Percentiles rank a stretch among this genome's conserved stretches.
phyloP scores from a whole-genome alignment of 2,888 invertebrate genomes.

The Branchinecta sandiegonensis region DNA sequence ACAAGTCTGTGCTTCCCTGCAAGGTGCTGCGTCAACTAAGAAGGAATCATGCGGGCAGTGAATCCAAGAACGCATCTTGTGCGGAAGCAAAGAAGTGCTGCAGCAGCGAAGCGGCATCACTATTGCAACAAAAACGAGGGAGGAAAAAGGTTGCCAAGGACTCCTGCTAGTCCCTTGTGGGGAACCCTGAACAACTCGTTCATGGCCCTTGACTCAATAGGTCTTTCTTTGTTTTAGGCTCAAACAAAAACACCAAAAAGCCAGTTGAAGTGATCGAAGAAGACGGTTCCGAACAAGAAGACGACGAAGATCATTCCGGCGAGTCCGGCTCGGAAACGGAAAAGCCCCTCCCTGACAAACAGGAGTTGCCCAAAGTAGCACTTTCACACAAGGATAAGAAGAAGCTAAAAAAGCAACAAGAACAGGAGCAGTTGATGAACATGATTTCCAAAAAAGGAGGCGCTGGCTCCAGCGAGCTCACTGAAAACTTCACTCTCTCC shows the following conservation, averaged over 20 bases:
- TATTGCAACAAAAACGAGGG: too few species aligned
- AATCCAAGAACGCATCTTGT: too few species aligned
- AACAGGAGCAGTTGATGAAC: slow-evolving; percentile 76
- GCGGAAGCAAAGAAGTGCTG: too few species aligned
- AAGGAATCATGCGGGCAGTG: too few species aligned
- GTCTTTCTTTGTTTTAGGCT: slow-evolving; percentile 29
- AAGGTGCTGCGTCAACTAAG: too few species aligned
- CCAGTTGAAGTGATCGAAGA: slow-evolving; percentile 28
- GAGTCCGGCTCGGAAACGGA: slow-evolving; percentile 25
- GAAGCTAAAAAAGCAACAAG: slow-evolving; percentile 60
- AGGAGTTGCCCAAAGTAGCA: slow-evolving; percentile 42
- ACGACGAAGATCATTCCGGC: slow-evolving; percentile 19
- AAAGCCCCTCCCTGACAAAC: background rate
- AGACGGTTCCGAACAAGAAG: slow-evolving; percentile 22
- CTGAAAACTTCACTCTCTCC: slow-evolving; percentile 89
- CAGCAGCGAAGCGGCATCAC: too few species aligned
- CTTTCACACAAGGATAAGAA: slow-evolving; percentile 82
- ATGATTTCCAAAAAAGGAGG: slow-evolving; percentile 70
- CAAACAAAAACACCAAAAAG: slow-evolving; percentile 30
- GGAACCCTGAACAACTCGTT: too few species aligned
- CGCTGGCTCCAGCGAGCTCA: slow-evolving; percentile 73
- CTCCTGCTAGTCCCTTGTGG: too few species aligned
- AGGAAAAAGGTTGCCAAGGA: too few species aligned
- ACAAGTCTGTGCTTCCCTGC: too few species aligned
- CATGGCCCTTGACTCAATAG: too few species aligned